Evolutionary conservation across 2,888 invertebrate genomes (phyloP).

Genomic region (Brassicogethes aeneus): DNA sequence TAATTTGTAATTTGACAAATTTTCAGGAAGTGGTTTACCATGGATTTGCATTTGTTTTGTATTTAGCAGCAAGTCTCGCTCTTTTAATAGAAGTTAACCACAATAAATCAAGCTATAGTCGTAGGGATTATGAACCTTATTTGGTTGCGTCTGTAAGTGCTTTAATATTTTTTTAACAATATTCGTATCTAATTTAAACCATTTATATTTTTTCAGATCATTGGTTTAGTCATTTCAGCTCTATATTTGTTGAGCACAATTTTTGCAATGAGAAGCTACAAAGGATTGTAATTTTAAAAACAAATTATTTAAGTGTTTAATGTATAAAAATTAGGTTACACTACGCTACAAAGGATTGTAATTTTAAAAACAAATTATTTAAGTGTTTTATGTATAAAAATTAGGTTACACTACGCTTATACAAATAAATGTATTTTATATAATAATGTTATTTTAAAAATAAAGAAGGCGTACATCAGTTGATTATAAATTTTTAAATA

Average conservation of each 20-base stretch:
- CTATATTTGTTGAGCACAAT: slow-evolving; percentile 71
- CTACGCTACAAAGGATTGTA: slow-evolving; percentile 68
- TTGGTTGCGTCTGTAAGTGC: slow-evolving; percentile 65
- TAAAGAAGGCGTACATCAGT: too few species aligned
- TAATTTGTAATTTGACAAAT: slow-evolving; percentile 6
- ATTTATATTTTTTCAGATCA: slow-evolving; percentile 50
- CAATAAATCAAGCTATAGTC: slow-evolving; percentile 35
- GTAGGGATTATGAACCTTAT: slow-evolving; percentile 51
- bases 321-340: slow-evolving; percentile 70
- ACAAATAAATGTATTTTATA: slow-evolving; percentile 60
- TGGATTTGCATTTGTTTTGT: slow-evolving; percentile 60
- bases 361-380: too few species aligned
- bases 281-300: slow-evolving; percentile 57
- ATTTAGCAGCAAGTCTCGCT: slow-evolving; percentile 61
- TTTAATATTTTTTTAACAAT: slow-evolving; percentile 1
- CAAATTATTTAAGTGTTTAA: too few species aligned
- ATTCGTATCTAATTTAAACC: too few species aligned
- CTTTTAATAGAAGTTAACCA: slow-evolving; percentile 59
- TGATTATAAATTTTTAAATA: too few species aligned
- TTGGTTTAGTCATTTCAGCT: slow-evolving; percentile 63
- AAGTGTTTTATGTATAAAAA: slow-evolving; percentile 72
- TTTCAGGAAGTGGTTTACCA: slow-evolving; percentile 79
- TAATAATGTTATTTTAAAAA: too few species aligned
- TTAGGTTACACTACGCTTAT: slow-evolving; percentile 66
- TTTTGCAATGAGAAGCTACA: slow-evolving; percentile 67